phyloP scores from a whole-genome alignment of 2,888 invertebrate genomes.

The Lasiommata megera region DNA sequence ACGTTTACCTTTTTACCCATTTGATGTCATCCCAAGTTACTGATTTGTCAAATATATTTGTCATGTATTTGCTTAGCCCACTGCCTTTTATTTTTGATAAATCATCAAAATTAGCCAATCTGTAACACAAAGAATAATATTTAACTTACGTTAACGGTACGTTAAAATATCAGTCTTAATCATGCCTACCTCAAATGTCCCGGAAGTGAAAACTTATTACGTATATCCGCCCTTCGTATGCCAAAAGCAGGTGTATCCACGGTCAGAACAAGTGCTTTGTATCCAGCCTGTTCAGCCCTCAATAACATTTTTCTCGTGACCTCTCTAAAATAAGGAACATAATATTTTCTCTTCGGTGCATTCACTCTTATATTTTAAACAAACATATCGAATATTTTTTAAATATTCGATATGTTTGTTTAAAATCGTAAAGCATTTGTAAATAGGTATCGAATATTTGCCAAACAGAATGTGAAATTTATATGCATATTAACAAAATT shows the following conservation, averaged over 20 bases:
- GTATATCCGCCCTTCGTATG: conserved; percentile 88
- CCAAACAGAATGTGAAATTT: too few species aligned
- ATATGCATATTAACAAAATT: too few species aligned
- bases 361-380: too few species aligned
- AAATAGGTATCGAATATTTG: too few species aligned
- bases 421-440: too few species aligned
- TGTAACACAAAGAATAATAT: conserved; percentile 45
- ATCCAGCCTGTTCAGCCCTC: conserved; percentile 92
- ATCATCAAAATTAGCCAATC: conserved; percentile 90
- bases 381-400: too few species aligned
- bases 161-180: background rate
- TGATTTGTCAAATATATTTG: conserved; percentile 88
- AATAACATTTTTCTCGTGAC: conserved; percentile 86
- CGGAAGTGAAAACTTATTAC: conserved; percentile 92
- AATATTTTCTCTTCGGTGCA: background rate
- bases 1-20: conserved; percentile 88
- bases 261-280: conserved; percentile 92
- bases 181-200: conserved; percentile 85
- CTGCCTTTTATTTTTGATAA: conserved; percentile 83
- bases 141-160: background rate
- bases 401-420: too few species aligned
- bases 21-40: conserved; percentile 93
- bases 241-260: conserved; percentile 95
- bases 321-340: conserved; percentile 62
- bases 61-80: conserved; percentile 89